Conservation (phyloP, 2,113 vertebrate genomes). For the Prinia subflava region DNA sequence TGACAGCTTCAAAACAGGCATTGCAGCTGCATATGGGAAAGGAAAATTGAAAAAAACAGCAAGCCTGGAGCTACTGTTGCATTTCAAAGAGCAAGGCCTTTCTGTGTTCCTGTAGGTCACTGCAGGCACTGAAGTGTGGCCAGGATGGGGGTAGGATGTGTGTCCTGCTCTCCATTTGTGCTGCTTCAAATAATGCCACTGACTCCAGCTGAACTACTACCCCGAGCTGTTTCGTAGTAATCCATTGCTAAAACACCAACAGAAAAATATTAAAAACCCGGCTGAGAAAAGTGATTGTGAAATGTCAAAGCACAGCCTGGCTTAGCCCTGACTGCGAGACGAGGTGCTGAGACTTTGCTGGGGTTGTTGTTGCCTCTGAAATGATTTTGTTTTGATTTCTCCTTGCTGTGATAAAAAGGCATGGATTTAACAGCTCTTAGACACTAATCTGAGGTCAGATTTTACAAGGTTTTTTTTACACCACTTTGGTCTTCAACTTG, state of each 20-base stretch:
- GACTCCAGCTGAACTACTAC: background rate
- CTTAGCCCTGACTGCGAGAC: background rate
- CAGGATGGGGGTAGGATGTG: no score
- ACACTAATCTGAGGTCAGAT: background rate
- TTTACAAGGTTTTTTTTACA: background rate
- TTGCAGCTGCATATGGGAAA: background rate
- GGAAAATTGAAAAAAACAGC: background rate
- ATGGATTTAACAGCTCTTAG: background rate
- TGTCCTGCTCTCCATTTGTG: background rate
- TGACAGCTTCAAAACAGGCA: background rate
- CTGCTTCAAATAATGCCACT: background rate
- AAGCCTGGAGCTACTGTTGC: background rate
- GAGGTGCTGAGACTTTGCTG: background rate
- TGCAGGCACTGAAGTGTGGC: background rate
- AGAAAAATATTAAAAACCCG: background rate
- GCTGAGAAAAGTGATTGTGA: background rate
- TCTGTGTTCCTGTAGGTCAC: background rate
- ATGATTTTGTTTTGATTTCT: background rate
- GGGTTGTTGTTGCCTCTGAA: background rate
- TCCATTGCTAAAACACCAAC: background rate
- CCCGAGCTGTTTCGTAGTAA: background rate
- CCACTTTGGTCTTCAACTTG: background rate
- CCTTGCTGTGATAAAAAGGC: background rate
- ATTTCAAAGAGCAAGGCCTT: background rate
- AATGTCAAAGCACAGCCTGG: background rate